Conservation (phyloP, 1,140 invertebrate genomes). For the Frieseomelitta varia region DNA sequence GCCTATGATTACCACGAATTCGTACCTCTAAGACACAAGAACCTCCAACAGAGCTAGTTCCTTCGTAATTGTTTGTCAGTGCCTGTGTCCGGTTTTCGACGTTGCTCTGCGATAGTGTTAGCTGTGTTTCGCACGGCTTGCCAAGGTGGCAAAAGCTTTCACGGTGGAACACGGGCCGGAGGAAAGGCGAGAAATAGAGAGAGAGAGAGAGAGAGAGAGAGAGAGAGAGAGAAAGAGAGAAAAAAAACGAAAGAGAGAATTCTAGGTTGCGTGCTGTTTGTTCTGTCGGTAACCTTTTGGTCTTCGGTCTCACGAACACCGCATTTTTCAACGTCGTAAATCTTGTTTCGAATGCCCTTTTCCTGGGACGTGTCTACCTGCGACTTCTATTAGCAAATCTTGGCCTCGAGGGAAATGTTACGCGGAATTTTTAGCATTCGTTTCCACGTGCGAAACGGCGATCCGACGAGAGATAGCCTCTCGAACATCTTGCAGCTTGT, state of each 20-base stretch:
- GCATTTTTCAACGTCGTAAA: slow-evolving; percentile 28
- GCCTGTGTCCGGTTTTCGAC: not conserved
- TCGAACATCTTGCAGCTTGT: too few species aligned
- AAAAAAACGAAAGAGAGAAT: not conserved
- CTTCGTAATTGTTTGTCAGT: slow-evolving; percentile 3
- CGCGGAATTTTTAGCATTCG: not conserved
- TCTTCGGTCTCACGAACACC: not conserved
- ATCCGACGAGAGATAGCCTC: not conserved
- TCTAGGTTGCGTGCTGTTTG: not conserved
- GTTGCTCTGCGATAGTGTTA: not conserved
- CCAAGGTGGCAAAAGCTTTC: slow-evolving; percentile 44
- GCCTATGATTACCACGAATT: not conserved
- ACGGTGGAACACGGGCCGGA: not conserved
- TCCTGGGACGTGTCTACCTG: slow-evolving; percentile 34
- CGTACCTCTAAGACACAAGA: not conserved
- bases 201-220: not conserved
- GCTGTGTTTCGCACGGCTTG: not conserved
- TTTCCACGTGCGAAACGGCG: not conserved
- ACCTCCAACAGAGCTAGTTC: not conserved
- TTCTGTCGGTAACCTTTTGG: slow-evolving; percentile 37
- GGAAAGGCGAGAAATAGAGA: not conserved
- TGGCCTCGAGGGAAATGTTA: not conserved
- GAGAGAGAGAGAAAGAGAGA: not conserved
- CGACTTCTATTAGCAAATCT: slow-evolving; percentile 33
- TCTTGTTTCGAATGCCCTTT: slow-evolving; percentile 31